Percentiles rank a stretch among this genome's conserved stretches.
Conservation (phyloP, 1,140 invertebrate genomes). For the Diuraphis noxia region DNA sequence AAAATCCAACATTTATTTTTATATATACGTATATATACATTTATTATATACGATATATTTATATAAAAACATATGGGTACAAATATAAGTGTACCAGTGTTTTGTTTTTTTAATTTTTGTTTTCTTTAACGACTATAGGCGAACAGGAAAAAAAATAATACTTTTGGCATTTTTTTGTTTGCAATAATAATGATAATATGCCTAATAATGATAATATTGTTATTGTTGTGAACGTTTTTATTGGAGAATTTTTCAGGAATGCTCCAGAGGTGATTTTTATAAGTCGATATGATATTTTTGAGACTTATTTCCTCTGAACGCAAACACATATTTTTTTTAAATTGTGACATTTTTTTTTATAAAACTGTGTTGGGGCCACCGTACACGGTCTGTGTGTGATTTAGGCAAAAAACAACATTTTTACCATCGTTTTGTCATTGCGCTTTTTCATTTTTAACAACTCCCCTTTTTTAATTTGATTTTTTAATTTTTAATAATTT, state of each 20-base stretch:
- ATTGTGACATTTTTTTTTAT: slow-evolving; percentile 40
- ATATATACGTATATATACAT: not conserved
- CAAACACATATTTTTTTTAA: slow-evolving; percentile 10
- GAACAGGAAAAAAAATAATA: slow-evolving; percentile 43
- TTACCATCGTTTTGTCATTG: slow-evolving; percentile 16
- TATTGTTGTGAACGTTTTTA: slow-evolving; percentile 25
- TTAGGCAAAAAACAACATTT: slow-evolving; percentile 39
- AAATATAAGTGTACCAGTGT: not conserved
- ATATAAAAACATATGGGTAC: not conserved
- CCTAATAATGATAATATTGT: not conserved
- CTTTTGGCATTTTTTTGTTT: slow-evolving; percentile 17
- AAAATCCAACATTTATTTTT: not conserved
- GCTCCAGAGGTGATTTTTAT: slow-evolving; percentile 36
- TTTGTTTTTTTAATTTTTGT: slow-evolving; percentile 39
- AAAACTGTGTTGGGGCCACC: slow-evolving; percentile 37
- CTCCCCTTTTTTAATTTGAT: slow-evolving; percentile 8
- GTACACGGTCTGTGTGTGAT: slow-evolving; percentile 48
- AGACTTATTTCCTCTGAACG: slow-evolving; percentile 49
- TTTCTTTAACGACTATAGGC: not conserved
- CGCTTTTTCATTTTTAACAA: slow-evolving; percentile 42
- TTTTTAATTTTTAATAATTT: slow-evolving; percentile 28
- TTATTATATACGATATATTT: not conserved
- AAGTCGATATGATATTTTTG: slow-evolving; percentile 46
- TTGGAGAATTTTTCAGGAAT: slow-evolving; percentile 30
- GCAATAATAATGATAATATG: slow-evolving; percentile 20